Conservation (phyloP, 2,888 invertebrate species). For the Nomada fucata region DNA sequence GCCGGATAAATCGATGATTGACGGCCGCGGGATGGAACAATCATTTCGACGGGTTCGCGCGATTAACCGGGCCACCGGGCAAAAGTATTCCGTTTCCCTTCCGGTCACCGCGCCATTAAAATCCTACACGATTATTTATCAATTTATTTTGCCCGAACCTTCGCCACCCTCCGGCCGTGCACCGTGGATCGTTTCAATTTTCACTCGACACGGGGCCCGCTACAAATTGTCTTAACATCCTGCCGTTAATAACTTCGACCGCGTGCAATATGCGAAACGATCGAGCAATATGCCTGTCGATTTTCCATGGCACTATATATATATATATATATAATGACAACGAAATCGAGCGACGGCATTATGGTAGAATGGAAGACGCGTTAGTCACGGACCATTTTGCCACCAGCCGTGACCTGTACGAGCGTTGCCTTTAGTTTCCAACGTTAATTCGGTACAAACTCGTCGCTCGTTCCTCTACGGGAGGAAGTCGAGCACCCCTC, state of each 20-base stretch:
- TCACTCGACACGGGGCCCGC: conserved; percentile 21
- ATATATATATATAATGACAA: conserved; percentile 3
- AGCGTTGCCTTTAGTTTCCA: conserved; percentile 72
- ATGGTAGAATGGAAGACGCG: conserved; percentile 59
- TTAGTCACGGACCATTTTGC: conserved; percentile 84
- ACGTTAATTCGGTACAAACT: conserved; percentile 65
- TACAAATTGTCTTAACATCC: conserved; percentile 65
- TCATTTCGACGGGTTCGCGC: conserved; percentile 46
- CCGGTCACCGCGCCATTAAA: conserved; percentile 30
- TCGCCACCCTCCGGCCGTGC: neutral
- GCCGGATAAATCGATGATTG: conserved; percentile 43
- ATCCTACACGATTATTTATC: conserved; percentile 47
- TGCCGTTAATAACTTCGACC: conserved; percentile 75
- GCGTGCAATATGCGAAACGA: conserved; percentile 62
- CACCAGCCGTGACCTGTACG: conserved; percentile 81
- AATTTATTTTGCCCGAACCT: conserved; percentile 2
- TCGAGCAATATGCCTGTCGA: conserved; percentile 79
- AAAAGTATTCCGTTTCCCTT: conserved; percentile 53
- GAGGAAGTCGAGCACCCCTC: conserved; percentile 24
- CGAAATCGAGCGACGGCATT: conserved; percentile 24
- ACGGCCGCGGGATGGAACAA: conserved; percentile 31
- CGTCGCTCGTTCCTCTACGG: conserved; percentile 22
- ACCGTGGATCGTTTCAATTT: conserved; percentile 54
- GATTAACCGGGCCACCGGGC: conserved; percentile 38
- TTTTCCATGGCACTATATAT: conserved; percentile 68